These are phyloP conservation scores for Meda fulgida DNA, from an alignment of 2,797 vertebrate species.

Conservation along the genomic window DNA sequence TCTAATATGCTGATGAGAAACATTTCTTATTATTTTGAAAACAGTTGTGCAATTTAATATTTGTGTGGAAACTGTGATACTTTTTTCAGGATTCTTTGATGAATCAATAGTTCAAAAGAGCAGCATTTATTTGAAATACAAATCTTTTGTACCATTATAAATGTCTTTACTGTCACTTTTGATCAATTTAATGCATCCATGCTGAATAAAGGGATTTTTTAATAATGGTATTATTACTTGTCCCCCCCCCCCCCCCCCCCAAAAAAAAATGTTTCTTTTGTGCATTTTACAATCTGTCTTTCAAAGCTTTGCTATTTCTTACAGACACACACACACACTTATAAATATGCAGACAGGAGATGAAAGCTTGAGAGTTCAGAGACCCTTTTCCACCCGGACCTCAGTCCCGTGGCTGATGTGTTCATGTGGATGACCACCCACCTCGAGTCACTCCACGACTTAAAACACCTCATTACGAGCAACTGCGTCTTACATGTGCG, in stretches of 20 bases:
- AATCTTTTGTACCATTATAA: not conserved
- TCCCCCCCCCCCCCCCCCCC: too few species aligned
- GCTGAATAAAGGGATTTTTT: not conserved
- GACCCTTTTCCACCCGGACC: slow-evolving; percentile 47
- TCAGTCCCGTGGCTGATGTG: slow-evolving; percentile 48
- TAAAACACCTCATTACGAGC: slow-evolving; percentile 50
- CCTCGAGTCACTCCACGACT: slow-evolving; percentile 50
- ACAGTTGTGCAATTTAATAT: not conserved
- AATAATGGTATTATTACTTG: not conserved
- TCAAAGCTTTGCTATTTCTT: slow-evolving; percentile 41
- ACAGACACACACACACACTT: slow-evolving; percentile 28
- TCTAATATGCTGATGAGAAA: slow-evolving; percentile 1
- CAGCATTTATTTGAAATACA: not conserved
- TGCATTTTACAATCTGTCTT: slow-evolving; percentile 26
- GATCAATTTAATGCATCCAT: not conserved
- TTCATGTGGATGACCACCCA: slow-evolving; percentile 57
- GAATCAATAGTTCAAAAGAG: not conserved
- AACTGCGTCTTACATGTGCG: slow-evolving; percentile 26
- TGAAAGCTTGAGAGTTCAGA: slow-evolving; percentile 56
- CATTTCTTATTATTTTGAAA: not conserved
- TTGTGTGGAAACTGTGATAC: not conserved
- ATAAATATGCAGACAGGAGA: slow-evolving; percentile 42
- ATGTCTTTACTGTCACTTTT: not conserved
- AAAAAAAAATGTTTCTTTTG: not conserved
- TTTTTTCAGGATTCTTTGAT: not conserved